Percentiles rank a stretch among this genome's conserved stretches.
Evolutionary conservation across 2,797 vertebrate species (phyloP).

Genomic region (Monodelphis domestica): DNA sequence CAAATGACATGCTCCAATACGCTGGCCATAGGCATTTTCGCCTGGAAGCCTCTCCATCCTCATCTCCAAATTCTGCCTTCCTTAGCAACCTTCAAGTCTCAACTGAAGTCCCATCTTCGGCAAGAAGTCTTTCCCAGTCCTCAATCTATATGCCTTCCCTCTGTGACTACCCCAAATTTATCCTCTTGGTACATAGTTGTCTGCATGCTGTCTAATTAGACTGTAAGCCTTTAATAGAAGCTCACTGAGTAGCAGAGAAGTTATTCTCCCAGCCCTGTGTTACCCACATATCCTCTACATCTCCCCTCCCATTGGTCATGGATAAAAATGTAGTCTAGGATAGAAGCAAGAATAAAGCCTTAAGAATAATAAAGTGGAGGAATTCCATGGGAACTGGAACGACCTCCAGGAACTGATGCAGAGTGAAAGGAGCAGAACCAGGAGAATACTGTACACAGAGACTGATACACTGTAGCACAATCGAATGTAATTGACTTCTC

Average conservation of each 20-base stretch:
- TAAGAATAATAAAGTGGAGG: too few relatives aligned
- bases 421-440: too few relatives aligned
- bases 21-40: neutral
- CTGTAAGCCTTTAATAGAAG: neutral
- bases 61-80: neutral
- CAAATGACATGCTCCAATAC: neutral
- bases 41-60: neutral
- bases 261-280: neutral
- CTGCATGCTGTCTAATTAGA: neutral
- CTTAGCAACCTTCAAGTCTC: neutral
- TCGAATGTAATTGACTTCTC: too few relatives aligned
- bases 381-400: too few relatives aligned
- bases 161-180: neutral
- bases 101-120: neutral
- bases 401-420: too few relatives aligned
- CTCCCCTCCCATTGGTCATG: neutral
- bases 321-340: neutral
- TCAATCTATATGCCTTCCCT: neutral
- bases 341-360: neutral
- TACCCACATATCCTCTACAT: neutral
- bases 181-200: neutral
- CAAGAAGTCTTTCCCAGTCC: neutral
- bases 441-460: too few relatives aligned
- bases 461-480: too few relatives aligned
- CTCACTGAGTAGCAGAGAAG: too few relatives aligned